phyloP scores from a whole-genome alignment of 2,797 vertebrate species.

The Chiroxiphia lanceolata region DNA sequence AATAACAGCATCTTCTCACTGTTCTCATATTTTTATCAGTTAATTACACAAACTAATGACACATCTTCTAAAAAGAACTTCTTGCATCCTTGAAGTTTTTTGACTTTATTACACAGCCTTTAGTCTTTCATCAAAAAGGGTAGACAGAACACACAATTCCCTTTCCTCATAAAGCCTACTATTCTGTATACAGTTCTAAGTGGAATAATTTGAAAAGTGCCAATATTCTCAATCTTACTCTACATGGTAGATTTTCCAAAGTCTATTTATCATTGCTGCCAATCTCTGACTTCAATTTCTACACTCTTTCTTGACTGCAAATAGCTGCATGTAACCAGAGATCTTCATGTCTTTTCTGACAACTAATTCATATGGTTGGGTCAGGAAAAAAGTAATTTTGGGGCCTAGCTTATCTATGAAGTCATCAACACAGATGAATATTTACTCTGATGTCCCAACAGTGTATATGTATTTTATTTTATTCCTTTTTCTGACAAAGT shows the following conservation, averaged over 20 bases:
- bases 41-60: not conserved
- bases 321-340: not conserved
- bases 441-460: not conserved
- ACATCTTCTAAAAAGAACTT: not conserved
- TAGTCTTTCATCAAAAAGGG: not conserved
- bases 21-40: not conserved
- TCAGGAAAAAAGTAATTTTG: not conserved
- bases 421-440: not conserved
- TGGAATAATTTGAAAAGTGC: not conserved
- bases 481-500: not conserved
- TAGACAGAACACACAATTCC: not conserved
- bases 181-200: not conserved
- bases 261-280: not conserved
- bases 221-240: not conserved
- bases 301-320: not conserved
- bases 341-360: not conserved
- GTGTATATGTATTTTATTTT: not conserved
- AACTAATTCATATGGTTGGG: not conserved
- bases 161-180: not conserved
- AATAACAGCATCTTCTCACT: not conserved
- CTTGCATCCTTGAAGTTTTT: not conserved
- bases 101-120: not conserved
- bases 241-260: constrained; percentile 8
- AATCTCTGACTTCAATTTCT: not conserved
- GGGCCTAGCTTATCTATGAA: not conserved